A percentile compares a stretch with the other conserved stretches of the same genome.
phyloP scores from a whole-genome alignment of 92 coral and sea anemone genomes.

The Porites divaricata region DNA sequence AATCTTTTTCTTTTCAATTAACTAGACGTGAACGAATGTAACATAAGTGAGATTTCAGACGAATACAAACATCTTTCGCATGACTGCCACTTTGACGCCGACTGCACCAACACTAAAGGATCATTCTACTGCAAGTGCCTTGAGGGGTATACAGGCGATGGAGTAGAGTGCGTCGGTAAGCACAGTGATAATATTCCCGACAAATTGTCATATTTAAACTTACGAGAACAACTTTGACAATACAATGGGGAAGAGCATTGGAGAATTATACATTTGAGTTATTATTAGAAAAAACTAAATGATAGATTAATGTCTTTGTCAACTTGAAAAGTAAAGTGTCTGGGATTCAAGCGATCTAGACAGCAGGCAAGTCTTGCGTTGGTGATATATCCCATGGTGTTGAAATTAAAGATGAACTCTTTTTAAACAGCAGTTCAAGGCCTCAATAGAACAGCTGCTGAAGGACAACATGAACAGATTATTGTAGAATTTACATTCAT shows the following conservation, averaged over 20 bases:
- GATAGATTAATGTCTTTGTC: too few relatives aligned
- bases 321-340: too few relatives aligned
- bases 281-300: too few relatives aligned
- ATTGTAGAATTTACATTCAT: too few relatives aligned
- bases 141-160: constrained; percentile 71
- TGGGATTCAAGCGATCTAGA: too few relatives aligned
- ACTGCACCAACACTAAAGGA: constrained; percentile 77
- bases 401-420: too few relatives aligned
- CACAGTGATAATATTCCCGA: background rate
- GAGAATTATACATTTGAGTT: background rate
- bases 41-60: constrained; percentile 31
- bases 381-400: too few relatives aligned
- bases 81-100: constrained; percentile 79
- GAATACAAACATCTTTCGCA: constrained; percentile 57
- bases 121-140: constrained; percentile 73
- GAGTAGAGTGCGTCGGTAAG: constrained; percentile 66
- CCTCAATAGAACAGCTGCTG: too few relatives aligned
- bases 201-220: background rate
- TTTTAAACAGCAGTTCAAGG: too few relatives aligned
- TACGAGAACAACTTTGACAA: background rate
- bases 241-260: background rate
- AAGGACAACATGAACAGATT: too few relatives aligned
- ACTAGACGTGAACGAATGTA: constrained; percentile 78
- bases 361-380: too few relatives aligned
- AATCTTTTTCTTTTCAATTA: background rate